These are phyloP conservation scores for Tursiops truncatus DNA, from an alignment of 2,113 vertebrate genomes.

Conservation along the genomic window DNA sequence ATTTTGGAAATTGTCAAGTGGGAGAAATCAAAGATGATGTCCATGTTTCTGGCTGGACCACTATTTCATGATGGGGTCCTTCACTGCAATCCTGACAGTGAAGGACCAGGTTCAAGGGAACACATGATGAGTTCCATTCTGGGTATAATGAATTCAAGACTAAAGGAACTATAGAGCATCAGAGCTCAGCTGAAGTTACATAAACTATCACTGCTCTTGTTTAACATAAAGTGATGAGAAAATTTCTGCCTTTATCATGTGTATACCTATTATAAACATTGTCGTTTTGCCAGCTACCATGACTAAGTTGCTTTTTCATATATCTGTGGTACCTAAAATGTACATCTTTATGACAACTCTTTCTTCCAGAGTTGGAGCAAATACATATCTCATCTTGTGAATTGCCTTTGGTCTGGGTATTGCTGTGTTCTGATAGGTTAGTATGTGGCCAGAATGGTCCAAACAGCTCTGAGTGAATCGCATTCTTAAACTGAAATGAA, in stretches of 20 bases:
- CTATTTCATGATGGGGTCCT: not conserved
- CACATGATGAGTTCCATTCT: not conserved
- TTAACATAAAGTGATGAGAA: not conserved
- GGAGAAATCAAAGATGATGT: not conserved
- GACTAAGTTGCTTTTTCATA: not conserved
- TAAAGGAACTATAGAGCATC: not conserved
- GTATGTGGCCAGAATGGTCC: not conserved
- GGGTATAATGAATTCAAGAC: not conserved
- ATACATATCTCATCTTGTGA: not conserved
- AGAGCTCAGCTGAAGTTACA: not conserved
- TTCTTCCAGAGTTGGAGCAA: not conserved
- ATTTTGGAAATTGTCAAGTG: not conserved
- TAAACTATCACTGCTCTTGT: not conserved
- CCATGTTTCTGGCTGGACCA: not conserved
- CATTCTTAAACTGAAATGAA: not conserved
- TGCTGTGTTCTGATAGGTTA: not conserved
- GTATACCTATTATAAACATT: not conserved
- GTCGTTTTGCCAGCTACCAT: not conserved
- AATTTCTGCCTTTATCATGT: not conserved
- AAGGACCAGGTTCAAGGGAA: not conserved
- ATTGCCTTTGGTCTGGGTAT: not conserved
- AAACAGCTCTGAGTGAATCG: not conserved
- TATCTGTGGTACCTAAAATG: not conserved
- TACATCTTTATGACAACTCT: not conserved
- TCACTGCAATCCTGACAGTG: not conserved